Conservation (phyloP, 1,140 invertebrate genomes). For the Zaprionus taronus region DNA sequence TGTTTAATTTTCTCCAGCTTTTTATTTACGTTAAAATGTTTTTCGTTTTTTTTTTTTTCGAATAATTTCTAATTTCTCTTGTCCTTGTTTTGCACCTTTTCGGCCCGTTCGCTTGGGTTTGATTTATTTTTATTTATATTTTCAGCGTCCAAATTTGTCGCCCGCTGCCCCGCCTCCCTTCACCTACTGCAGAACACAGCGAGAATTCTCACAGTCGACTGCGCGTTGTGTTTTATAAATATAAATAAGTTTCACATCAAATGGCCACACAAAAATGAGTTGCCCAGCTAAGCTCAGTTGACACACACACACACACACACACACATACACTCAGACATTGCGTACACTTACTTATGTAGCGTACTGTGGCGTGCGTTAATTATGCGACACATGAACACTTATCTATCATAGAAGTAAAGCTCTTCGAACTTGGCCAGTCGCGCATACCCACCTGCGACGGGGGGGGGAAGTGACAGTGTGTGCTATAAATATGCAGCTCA, state of each 20-base stretch:
- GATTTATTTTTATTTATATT: conserved; percentile 53
- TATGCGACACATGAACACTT: conserved; percentile 63
- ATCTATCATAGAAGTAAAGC: conserved; percentile 19
- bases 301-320: conserved; percentile 13
- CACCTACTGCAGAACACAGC: conserved; percentile 35
- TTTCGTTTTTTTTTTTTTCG: conserved; percentile 15
- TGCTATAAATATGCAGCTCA: conserved; percentile 6
- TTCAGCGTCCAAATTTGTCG: conserved; percentile 60
- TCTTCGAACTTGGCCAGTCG: not conserved
- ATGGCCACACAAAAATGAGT: conserved; percentile 58
- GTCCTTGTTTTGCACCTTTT: conserved; percentile 61
- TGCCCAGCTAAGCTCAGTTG: conserved; percentile 57
- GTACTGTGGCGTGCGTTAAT: conserved; percentile 67
- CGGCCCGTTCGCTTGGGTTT: conserved; percentile 39
- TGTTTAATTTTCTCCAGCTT: conserved; percentile 18
- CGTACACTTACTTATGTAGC: conserved; percentile 16
- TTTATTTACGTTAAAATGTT: not conserved
- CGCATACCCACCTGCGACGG: not conserved
- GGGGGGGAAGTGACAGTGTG: not conserved
- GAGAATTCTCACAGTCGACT: conserved; percentile 71
- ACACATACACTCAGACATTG: not conserved
- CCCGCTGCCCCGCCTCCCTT: conserved; percentile 34
- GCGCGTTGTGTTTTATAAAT: conserved; percentile 73
- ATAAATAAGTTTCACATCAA: conserved; percentile 72
- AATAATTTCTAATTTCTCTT: conserved; percentile 27